These are phyloP conservation scores for Datnioides undecimradiatus DNA, from an alignment of 2,113 vertebrate species.

Conservation along the genomic window DNA sequence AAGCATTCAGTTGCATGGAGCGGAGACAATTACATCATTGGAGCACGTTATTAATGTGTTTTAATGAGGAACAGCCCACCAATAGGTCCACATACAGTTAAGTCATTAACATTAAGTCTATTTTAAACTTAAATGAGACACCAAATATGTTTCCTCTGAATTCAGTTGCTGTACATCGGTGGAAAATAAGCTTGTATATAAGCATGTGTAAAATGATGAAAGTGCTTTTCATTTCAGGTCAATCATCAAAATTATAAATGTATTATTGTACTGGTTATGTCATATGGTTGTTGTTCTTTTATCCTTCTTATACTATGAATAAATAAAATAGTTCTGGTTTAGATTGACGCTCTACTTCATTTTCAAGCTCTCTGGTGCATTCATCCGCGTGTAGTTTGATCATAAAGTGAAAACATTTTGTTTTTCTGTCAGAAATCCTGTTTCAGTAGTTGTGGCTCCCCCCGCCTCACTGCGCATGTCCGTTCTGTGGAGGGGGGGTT, in stretches of 20 bases:
- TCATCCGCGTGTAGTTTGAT: neutral
- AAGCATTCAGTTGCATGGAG: neutral
- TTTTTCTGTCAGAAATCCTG: neutral
- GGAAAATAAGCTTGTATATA: neutral
- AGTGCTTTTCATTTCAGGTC: no score
- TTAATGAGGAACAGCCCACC: neutral
- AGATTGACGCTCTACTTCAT: neutral
- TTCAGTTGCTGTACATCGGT: neutral
- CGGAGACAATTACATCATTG: neutral
- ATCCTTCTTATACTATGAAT: neutral
- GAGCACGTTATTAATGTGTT: neutral
- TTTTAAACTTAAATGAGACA: no score
- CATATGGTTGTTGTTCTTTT: neutral
- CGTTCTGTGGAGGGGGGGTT: constrained; percentile 60
- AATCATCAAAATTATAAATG: neutral
- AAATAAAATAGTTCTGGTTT: neutral
- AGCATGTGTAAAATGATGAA: neutral
- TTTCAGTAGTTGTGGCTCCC: neutral
- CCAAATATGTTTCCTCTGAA: no score
- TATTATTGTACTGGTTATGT: neutral
- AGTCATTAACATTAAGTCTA: no score
- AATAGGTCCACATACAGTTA: no score
- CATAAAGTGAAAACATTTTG: no score
- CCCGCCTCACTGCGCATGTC: constrained; percentile 66
- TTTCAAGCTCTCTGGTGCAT: neutral